phyloP scores from a whole-genome alignment of 2,113 vertebrate species.

The Drymodes brunneopygia region DNA sequence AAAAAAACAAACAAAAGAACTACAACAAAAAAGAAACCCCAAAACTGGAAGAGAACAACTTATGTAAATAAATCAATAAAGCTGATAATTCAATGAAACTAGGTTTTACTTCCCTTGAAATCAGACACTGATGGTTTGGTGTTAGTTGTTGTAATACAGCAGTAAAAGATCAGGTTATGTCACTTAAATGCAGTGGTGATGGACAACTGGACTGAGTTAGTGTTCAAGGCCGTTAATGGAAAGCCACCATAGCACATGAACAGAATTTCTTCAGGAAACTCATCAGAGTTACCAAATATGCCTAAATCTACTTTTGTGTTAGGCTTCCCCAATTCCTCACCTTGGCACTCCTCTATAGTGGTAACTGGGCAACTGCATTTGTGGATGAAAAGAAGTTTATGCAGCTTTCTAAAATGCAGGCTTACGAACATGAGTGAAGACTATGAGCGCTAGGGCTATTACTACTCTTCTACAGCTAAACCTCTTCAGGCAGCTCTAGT shows the following conservation, averaged over 20 bases:
- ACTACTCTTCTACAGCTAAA: not conserved
- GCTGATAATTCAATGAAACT: not conserved
- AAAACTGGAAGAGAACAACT: not conserved
- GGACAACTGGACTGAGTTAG: too few species aligned
- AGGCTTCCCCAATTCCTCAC: rapidly evolving
- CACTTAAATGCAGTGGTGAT: not conserved
- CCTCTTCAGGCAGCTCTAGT: rapidly evolving
- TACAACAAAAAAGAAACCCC: not conserved
- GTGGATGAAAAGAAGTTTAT: too few species aligned
- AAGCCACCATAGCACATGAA: not conserved
- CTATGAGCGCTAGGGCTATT: not conserved
- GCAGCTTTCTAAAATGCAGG: not conserved
- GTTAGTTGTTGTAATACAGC: not conserved
- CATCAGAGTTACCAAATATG: not conserved
- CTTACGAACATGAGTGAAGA: rapidly evolving
- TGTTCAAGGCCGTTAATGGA: not conserved
- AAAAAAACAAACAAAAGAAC: not conserved
- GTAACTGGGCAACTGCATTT: not conserved
- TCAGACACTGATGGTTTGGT: not conserved
- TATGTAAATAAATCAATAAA: not conserved
- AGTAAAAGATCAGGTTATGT: not conserved
- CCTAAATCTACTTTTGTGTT: not conserved
- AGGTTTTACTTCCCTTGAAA: not conserved
- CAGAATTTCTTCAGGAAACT: not conserved
- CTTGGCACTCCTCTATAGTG: not conserved